phyloP scores from a whole-genome alignment of 2,797 vertebrate genomes.

The Argya squamiceps region DNA sequence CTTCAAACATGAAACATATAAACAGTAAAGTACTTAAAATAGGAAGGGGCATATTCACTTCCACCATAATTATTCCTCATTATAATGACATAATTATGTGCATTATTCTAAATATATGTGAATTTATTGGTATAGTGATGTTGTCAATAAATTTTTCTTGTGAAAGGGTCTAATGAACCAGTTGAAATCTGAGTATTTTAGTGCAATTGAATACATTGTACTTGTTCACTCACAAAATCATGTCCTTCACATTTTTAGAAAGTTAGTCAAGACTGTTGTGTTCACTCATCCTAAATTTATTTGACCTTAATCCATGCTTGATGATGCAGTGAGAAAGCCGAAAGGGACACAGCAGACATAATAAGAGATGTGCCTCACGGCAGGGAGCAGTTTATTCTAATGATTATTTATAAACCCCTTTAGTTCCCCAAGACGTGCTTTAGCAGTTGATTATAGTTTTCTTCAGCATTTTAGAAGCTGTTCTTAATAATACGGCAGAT shows the following conservation, averaged over 20 bases:
- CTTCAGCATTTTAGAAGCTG: conserved; percentile 5
- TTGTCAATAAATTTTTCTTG: background rate
- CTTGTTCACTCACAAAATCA: background rate
- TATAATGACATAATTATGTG: background rate
- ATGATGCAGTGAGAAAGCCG: conserved; percentile 36
- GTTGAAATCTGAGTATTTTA: background rate
- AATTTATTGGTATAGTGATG: background rate
- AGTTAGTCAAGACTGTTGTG: conserved; percentile 19
- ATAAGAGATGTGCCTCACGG: conserved; percentile 27
- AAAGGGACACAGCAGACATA: conserved; percentile 30
- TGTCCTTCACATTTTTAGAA: conserved; percentile 34
- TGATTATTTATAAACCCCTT: conserved; percentile 52
- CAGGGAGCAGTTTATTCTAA: conserved; percentile 45
- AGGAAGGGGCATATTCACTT: background rate
- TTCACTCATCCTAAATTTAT: conserved; percentile 57
- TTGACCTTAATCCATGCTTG: conserved; percentile 59
- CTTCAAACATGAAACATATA: background rate
- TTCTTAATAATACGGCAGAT: background rate
- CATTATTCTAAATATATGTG: background rate
- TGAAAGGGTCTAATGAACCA: background rate
- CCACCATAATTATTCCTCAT: background rate
- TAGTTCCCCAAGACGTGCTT: conserved; percentile 14
- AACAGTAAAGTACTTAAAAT: background rate
- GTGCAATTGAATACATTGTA: background rate
- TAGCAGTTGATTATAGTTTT: conserved; percentile 4